Evolutionary conservation across 92 coral and sea anemone genomes (phyloP).

Genomic region (Parazoanthus darwini): DNA sequence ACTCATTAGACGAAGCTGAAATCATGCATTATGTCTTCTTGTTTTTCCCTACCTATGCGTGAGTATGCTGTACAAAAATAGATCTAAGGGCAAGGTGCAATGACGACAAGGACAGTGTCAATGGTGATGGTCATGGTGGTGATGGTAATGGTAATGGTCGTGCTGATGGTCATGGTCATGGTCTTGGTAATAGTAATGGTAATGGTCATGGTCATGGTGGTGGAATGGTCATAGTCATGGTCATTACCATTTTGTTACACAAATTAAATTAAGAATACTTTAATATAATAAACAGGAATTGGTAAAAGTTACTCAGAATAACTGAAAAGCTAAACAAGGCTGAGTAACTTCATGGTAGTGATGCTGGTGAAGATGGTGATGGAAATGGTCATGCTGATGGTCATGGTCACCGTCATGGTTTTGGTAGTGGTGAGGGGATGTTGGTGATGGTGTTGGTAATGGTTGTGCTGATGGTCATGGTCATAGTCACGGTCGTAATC

Average conservation of each 20-base stretch:
- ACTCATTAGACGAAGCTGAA: slow-evolving; percentile 62
- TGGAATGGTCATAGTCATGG: too few species aligned
- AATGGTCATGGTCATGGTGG: neutral
- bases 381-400: neutral
- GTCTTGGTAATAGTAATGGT: neutral
- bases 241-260: too few species aligned
- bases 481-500: too few species aligned
- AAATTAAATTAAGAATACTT: too few species aligned
- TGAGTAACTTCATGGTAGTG: neutral
- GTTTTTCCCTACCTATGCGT: slow-evolving; percentile 93
- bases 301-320: too few species aligned
- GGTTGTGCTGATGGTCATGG: neutral
- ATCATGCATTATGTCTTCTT: slow-evolving; percentile 84
- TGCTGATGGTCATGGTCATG: neutral
- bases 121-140: neutral
- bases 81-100: neutral
- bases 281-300: too few species aligned
- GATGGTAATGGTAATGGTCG: neutral
- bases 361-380: neutral
- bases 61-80: slow-evolving; percentile 35
- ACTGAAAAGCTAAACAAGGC: too few species aligned
- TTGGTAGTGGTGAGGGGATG: neutral
- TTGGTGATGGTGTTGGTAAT: neutral
- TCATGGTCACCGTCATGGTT: too few species aligned
- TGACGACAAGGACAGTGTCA: neutral